phyloP scores from a whole-genome alignment of 2,888 invertebrate genomes.

The Leptinotarsa juncta region DNA sequence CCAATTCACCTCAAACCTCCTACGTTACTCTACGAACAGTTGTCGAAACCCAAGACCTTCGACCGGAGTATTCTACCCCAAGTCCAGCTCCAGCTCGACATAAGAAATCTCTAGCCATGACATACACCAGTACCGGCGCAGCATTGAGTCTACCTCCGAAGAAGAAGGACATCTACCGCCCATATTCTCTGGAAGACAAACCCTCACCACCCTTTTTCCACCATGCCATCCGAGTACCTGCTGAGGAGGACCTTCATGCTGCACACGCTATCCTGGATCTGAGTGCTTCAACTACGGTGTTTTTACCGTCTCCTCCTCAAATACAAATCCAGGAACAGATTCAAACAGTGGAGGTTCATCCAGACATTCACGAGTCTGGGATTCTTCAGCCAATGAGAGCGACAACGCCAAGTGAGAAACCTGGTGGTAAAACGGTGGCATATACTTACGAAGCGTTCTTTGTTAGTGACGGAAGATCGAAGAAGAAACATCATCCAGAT shows the following conservation, averaged over 20 bases:
- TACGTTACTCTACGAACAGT: constrained; percentile 70
- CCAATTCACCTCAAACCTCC: constrained; percentile 66
- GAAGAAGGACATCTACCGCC: constrained; percentile 91
- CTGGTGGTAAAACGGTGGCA: constrained; percentile 79
- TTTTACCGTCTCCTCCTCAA: constrained; percentile 68
- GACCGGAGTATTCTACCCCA: constrained; percentile 62
- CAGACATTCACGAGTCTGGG: constrained; percentile 44
- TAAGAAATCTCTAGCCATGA: constrained; percentile 83
- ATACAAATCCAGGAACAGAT: constrained; percentile 35
- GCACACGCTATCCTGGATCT: constrained; percentile 91
- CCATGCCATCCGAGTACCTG: constrained; percentile 72
- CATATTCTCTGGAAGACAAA: constrained; percentile 83
- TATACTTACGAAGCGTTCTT: constrained; percentile 94
- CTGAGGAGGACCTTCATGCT: constrained; percentile 87
- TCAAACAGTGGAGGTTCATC: constrained; percentile 42
- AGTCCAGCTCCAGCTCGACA: constrained; percentile 61
- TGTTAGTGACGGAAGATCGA: constrained; percentile 89
- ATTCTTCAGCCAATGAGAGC: constrained; percentile 36
- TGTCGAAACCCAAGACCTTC: constrained; percentile 65
- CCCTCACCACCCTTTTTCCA: constrained; percentile 62
- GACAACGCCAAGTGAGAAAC: constrained; percentile 42
- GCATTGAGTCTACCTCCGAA: constrained; percentile 87
- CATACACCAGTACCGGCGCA: constrained; percentile 88
- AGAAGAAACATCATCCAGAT: constrained; percentile 62
- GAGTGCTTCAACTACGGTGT: constrained; percentile 85